Conservation (phyloP, 2,113 vertebrate species). For the Syngnathoides biaculeatus region DNA sequence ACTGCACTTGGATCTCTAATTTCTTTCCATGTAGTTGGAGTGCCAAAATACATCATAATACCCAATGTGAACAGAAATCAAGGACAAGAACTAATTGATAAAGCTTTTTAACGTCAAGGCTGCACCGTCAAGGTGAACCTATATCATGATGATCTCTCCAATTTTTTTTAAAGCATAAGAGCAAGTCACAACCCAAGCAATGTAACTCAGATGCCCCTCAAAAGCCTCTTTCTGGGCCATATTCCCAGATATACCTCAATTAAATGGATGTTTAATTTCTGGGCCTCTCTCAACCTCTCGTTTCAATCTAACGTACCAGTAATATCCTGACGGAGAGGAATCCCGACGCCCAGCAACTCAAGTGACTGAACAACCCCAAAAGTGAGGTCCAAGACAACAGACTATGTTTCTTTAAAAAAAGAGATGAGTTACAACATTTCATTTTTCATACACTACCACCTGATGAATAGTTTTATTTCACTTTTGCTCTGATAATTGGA, state of each 20-base stretch:
- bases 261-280: neutral
- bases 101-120: neutral
- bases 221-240: neutral
- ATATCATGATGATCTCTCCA: neutral
- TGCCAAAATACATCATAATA: neutral
- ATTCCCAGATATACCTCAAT: neutral
- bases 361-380: neutral
- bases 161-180: neutral
- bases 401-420: neutral
- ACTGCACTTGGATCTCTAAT: neutral
- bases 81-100: neutral
- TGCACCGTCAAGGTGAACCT: neutral
- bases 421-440: neutral
- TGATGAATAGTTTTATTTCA: neutral
- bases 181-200: neutral
- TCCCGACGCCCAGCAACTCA: neutral
- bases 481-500: neutral
- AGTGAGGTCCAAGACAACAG: neutral
- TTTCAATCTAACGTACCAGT: conserved; percentile 6
- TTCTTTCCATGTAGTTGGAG: neutral
- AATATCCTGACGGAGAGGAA: conserved; percentile 10
- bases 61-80: neutral
- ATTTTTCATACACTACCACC: neutral
- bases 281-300: neutral
- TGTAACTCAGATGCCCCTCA: neutral